phyloP scores from a whole-genome alignment of 2,113 vertebrate genomes.

The Gallinago paraguaiae region DNA sequence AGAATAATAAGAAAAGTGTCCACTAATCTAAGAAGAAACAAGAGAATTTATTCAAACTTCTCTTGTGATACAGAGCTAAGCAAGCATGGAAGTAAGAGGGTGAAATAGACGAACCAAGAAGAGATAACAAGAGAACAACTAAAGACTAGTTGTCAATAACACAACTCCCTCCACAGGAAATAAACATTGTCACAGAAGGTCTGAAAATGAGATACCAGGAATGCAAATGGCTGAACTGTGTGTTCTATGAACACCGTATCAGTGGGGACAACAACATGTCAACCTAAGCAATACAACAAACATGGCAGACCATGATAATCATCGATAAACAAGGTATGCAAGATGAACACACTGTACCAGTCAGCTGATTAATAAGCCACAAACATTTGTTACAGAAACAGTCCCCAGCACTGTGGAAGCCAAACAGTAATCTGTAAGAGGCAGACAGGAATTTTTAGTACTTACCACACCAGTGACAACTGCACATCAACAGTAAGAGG shows the following conservation, averaged over 20 bases:
- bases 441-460: background rate
- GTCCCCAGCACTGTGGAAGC: background rate
- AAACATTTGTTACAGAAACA: background rate
- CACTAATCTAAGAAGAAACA: background rate
- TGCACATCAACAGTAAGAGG: background rate
- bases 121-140: background rate
- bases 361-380: background rate
- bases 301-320: background rate
- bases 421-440: background rate
- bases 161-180: background rate
- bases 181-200: background rate
- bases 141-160: background rate
- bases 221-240: background rate
- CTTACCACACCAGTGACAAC: background rate
- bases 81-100: background rate
- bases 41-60: background rate
- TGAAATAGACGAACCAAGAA: fast-evolving
- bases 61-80: background rate
- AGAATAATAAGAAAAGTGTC: background rate
- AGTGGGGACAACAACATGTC: background rate
- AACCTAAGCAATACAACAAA: background rate
- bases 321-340: background rate
- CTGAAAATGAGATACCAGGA: background rate
- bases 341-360: background rate
- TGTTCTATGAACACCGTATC: fast-evolving